Evolutionary conservation across 37 sponge, comb jelly and placozoan species (phyloP).

Genomic region (Hormiphora californensis): DNA sequence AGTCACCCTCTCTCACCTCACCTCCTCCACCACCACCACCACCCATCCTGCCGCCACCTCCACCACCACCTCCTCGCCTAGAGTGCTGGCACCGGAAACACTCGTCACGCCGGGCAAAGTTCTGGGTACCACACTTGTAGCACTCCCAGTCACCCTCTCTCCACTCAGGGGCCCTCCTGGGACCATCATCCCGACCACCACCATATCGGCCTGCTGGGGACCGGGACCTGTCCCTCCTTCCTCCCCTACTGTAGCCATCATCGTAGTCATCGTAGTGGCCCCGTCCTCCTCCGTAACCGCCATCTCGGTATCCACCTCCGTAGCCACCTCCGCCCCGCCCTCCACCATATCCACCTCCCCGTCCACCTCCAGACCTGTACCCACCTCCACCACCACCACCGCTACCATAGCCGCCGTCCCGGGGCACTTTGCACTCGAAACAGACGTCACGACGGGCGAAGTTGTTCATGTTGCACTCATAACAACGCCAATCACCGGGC

Average conservation of each 20-base stretch:
- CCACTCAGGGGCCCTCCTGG: neutral
- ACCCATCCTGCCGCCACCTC: neutral
- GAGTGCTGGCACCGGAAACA: neutral
- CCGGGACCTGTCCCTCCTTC: neutral
- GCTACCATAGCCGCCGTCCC: neutral
- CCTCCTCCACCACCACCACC: neutral
- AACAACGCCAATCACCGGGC: constrained; percentile 30
- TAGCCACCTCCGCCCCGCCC: constrained; percentile 23
- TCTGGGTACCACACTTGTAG: constrained; percentile 3
- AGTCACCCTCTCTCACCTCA: constrained; percentile 24
- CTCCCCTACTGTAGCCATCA: constrained; percentile 25
- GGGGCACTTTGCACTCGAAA: neutral
- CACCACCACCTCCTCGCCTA: neutral
- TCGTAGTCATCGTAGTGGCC: constrained; percentile 48
- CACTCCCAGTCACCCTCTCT: constrained; percentile 56
- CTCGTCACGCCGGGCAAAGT: constrained; percentile 1
- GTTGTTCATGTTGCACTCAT: constrained; percentile 36
- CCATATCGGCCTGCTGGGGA: neutral
- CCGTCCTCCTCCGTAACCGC: neutral
- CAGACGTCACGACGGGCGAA: constrained; percentile 14
- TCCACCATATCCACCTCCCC: constrained; percentile 7
- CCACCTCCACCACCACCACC: constrained; percentile 6
- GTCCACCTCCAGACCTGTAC: neutral
- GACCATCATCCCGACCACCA: neutral
- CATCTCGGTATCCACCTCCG: neutral